Conservation (phyloP, 2,113 vertebrate species). For the Misgurnus anguillicaudatus region DNA sequence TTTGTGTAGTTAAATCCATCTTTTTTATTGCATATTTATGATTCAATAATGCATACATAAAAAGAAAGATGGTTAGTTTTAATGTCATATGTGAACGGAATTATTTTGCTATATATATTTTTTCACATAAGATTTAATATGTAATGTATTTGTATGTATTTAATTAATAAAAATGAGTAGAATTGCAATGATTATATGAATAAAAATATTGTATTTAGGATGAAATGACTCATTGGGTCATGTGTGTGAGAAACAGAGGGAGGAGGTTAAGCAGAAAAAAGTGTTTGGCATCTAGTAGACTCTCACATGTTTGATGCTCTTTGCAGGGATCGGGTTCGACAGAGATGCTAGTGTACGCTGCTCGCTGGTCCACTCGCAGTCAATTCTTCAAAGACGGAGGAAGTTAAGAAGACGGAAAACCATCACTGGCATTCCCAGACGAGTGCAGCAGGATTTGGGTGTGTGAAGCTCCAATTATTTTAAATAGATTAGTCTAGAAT, state of each 20-base stretch:
- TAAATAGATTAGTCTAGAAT: too few species aligned
- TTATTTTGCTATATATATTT: too few species aligned
- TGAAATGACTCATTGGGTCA: conserved; percentile 28
- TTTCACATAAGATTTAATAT: too few species aligned
- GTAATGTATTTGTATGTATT: too few species aligned
- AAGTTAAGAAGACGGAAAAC: conserved; percentile 96
- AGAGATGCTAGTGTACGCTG: conserved; percentile 98
- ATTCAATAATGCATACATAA: neutral
- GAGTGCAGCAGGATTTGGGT: conserved; percentile 93
- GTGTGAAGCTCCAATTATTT: conserved; percentile 39
- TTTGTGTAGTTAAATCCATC: conserved; percentile 26
- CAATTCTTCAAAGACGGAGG: conserved; percentile 92
- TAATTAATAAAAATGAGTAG: too few species aligned
- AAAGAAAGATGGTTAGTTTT: neutral
- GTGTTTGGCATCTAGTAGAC: conserved; percentile 60
- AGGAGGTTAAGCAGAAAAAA: conserved; percentile 31
- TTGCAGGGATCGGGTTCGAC: conserved; percentile 96
- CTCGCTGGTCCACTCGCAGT: conserved; percentile 97
- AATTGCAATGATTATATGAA: too few species aligned
- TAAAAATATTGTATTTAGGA: conserved; percentile 3
- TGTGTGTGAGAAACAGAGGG: conserved; percentile 55
- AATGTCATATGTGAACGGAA: neutral
- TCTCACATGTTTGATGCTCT: conserved; percentile 72
- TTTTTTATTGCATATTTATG: conserved; percentile 9
- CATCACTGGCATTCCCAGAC: conserved; percentile 91